Evolutionary conservation across 2,113 vertebrate species (phyloP).

Genomic region (Engraulis encrasicolus): DNA sequence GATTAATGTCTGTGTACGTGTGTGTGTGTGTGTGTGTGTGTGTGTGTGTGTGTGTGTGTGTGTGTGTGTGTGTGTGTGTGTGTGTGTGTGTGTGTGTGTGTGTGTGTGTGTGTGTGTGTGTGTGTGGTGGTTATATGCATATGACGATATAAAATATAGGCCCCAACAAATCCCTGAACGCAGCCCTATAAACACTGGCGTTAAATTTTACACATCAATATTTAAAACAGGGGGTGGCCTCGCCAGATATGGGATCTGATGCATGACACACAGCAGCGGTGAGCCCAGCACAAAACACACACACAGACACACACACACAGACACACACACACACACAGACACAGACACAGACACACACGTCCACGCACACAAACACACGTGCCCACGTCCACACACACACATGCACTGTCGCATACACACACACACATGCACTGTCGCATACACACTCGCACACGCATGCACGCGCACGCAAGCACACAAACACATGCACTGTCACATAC

Average conservation of each 20-base stretch:
- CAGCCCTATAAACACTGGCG: not conserved
- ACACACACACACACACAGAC: too few relatives aligned
- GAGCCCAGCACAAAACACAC: not conserved
- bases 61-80: slow-evolving; percentile 9
- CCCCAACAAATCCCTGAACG: not conserved
- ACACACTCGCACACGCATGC: too few relatives aligned
- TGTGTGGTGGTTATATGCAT: not conserved
- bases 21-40: not conserved
- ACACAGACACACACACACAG: too few relatives aligned
- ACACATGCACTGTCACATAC: too few relatives aligned
- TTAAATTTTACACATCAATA: slow-evolving; percentile 10
- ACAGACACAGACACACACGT: too few relatives aligned
- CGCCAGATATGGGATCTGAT: not conserved
- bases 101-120: not conserved
- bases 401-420: too few relatives aligned
- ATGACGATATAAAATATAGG: not conserved
- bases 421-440: too few relatives aligned
- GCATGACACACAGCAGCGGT: not conserved
- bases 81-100: not conserved
- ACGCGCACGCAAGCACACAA: too few relatives aligned
- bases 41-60: slow-evolving; percentile 1
- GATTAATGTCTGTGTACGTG: not conserved
- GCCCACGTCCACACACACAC: too few relatives aligned
- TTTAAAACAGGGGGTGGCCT: not conserved
- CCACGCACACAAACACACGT: too few relatives aligned